Base-by-base conservation (phyloP, 2,113 vertebrate genomes). In the Empidonax traillii region DNA sequence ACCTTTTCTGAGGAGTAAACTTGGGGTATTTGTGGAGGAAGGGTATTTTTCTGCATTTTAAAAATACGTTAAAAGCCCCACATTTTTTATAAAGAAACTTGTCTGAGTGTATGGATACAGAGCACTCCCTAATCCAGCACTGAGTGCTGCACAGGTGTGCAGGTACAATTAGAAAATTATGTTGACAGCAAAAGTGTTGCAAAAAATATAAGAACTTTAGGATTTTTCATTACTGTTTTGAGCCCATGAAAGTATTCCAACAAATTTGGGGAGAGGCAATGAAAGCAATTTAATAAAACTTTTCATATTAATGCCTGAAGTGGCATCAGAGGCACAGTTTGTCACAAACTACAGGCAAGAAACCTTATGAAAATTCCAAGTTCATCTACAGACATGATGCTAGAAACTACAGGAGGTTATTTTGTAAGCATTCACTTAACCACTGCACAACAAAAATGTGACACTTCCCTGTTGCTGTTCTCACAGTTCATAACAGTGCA, bases 401-500 rank as follows among this genome's bases (percentile, higher is more conserved):
- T 52, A 23, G 67, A 75, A 94, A 63, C 52, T 66, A 20, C 24
- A 41, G 46, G 20, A 37, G 33, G 84, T 96, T 97, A 71, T 97
- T 96, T 96, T 97, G 56, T 92, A 96, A 97, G 84, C 86, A 77
- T 73, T 89, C 84, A 82, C 52, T 96, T 96, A 95, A 94, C 30
- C 52, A 35, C 68, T 43, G 39, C 72, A 90, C 86, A 93, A 96
- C 89, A 95, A 92, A 95, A 97, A 93, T 90, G 63, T 95, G 86
- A 84, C 95, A 90, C 88, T 95, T 92, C 31, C 18, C 86, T 91
- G 28, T 86, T 95, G 86, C 58, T 90, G 1, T 87, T 96, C 75
- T 96, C 84, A 5, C 62, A 79, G 97, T 95, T 96, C 94, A 88
- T 84, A 97, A 89, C 91, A 94, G 68, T 52, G 47, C 43, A 41